Conservation (phyloP, 2,888 invertebrate species). For the Tethea ocularis region DNA sequence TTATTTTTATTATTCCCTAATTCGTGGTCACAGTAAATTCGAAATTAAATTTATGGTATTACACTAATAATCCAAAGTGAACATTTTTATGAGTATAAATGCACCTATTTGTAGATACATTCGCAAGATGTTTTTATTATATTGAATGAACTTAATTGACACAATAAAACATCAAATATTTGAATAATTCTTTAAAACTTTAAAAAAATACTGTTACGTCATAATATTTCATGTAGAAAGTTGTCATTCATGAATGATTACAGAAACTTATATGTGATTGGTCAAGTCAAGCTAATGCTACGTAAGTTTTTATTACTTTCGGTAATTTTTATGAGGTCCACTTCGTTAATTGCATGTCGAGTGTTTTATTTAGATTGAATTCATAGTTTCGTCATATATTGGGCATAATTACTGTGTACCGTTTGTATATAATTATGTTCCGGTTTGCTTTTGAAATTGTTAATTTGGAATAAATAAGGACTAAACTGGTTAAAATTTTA, state of each 20-base stretch:
- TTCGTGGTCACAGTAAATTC: conserved; percentile 2
- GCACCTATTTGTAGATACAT: no score
- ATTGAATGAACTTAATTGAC: no score
- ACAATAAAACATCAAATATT: no score
- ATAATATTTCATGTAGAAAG: conserved; percentile 55
- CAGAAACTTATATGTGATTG: conserved; percentile 26
- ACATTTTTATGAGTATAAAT: no score
- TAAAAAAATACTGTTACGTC: no score
- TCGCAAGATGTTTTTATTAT: conserved; percentile 1
- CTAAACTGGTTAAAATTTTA: no score
- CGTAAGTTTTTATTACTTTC: conserved; percentile 43
- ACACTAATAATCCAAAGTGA: no score
- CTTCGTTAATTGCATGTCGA: conserved; percentile 45
- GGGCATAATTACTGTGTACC: not conserved
- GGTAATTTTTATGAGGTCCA: conserved; percentile 43
- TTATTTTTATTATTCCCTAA: conserved; percentile 20
- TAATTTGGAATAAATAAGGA: no score
- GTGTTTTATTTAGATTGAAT: conserved; percentile 9
- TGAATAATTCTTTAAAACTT: no score
- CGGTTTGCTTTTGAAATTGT: conserved; percentile 1
- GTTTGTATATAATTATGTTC: not conserved
- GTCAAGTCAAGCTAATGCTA: conserved; percentile 36
- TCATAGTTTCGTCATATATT: not conserved
- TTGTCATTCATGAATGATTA: conserved; percentile 54
- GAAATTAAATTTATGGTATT: not conserved